phyloP scores from a whole-genome alignment of 2,888 invertebrate genomes.

The Leptinotarsa haldemani region DNA sequence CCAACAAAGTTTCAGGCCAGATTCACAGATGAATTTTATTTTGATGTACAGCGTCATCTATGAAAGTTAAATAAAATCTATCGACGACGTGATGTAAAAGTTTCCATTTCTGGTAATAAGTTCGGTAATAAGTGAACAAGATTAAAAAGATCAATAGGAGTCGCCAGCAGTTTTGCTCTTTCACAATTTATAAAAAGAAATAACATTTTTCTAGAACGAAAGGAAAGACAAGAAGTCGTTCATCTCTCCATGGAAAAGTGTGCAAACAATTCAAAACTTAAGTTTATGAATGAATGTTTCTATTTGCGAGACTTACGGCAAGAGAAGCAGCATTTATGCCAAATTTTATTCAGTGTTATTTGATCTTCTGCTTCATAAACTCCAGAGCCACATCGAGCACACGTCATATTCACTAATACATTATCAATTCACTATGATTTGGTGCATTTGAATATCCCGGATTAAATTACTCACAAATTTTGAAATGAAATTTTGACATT shows the following conservation, averaged over 20 bases:
- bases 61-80: too few relatives aligned
- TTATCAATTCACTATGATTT: constrained; percentile 8
- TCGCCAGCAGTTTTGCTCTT: too few relatives aligned
- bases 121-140: too few relatives aligned
- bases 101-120: neutral
- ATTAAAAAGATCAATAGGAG: too few relatives aligned
- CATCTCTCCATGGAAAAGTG: too few relatives aligned
- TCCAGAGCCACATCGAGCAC: constrained; percentile 54
- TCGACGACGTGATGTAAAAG: neutral
- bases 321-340: constrained; percentile 56
- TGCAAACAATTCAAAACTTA: neutral
- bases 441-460: neutral
- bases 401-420: constrained; percentile 45
- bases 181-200: too few relatives aligned
- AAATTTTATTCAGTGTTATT: constrained; percentile 56
- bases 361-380: constrained; percentile 52
- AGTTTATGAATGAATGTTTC: neutral
- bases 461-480: constrained; percentile 1
- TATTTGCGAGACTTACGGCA: constrained; percentile 52
- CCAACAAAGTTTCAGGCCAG: too few relatives aligned
- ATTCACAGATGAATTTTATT: too few relatives aligned
- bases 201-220: too few relatives aligned
- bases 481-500: constrained; percentile 38
- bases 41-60: too few relatives aligned
- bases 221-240: too few relatives aligned